Evolutionary conservation across 2,113 vertebrate genomes (phyloP).

Genomic region (Centropus unirufus): DNA sequence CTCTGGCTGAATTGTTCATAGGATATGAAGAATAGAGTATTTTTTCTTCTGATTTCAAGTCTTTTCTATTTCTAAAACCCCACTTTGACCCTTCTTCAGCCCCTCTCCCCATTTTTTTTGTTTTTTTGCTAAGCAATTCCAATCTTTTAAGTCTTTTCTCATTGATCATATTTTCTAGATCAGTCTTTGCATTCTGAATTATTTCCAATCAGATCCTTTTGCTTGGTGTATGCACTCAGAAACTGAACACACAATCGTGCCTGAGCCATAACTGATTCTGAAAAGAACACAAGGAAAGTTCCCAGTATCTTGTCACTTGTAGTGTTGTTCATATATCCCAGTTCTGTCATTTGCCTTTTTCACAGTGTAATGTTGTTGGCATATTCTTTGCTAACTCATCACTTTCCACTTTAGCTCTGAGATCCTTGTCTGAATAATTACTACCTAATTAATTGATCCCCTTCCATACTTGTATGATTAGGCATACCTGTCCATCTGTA

Average conservation of each 20-base stretch:
- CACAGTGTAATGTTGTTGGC: neutral
- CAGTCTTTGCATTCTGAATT: neutral
- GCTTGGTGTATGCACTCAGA: neutral
- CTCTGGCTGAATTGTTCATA: neutral
- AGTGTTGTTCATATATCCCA: neutral
- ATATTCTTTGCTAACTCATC: neutral
- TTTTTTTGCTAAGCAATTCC: neutral
- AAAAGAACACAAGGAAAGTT: neutral
- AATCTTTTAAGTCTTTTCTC: neutral
- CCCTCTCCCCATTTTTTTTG: neutral
- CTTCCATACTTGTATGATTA: neutral
- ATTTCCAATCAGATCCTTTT: neutral
- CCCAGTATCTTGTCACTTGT: neutral
- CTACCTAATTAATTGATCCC: neutral
- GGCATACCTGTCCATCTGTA: neutral
- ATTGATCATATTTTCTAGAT: neutral
- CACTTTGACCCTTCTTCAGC: neutral
- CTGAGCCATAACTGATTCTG: neutral
- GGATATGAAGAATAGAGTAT: neutral
- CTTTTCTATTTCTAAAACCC: neutral
- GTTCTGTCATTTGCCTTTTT: neutral
- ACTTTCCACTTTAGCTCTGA: neutral
- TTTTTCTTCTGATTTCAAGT: neutral
- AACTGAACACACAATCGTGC: neutral
- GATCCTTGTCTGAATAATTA: neutral